Base-by-base conservation (phyloP, 1,140 invertebrate species). In the Pissodes strobi region DNA sequence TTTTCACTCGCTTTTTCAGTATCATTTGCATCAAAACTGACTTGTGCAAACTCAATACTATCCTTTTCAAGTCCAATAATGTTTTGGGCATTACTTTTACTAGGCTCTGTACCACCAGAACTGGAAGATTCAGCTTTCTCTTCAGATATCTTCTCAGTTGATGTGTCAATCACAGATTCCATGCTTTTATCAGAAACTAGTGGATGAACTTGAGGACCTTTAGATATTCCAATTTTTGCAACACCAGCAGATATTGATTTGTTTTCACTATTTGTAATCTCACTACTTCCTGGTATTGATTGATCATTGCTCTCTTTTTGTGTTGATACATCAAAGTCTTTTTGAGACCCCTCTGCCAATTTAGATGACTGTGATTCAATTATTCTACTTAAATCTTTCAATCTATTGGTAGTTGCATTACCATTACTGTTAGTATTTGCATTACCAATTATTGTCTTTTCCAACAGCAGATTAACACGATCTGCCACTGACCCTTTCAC, bases 1-100 rank as follows among this genome's bases (percentile, higher is more conserved):
- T 59, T 46, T 34, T 57, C 43, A 46, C 2, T 64, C 10, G 61
- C 51, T 62, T 65, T 45, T 18, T 51, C 51, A 39, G 37, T 17
- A 2, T 12, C 48, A 17, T 60, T 34, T 1, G 25, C 21, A 43
- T 64, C 67, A 34, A 59, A 64, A 66, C 60, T 61, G 27, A 52
- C 55, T 59, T 59, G 30, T 27, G 51, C 46, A 37, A 49, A 55
- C 10, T 53, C 48, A 19, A 22, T 63, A 23, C 39, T 56, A 12
- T 41, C 6, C 1, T 49, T 37, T 56, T 46, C 39, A n/a, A 51
- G 12, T 21, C 18, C 17, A 21, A 6, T 6, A 34, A 13, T 12
- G 13, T 34, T 61, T 27, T 38, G n/a, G n/a, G n/a, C n/a, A n/a
- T n/a, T n/a, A n/a, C n/a, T n/a, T n/a, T n/a, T n/a, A 27, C 34